Percentiles rank a stretch among this genome's conserved stretches.
Evolutionary conservation across 2,888 invertebrate species (phyloP).

Genomic region (Dioctria linearis): DNA sequence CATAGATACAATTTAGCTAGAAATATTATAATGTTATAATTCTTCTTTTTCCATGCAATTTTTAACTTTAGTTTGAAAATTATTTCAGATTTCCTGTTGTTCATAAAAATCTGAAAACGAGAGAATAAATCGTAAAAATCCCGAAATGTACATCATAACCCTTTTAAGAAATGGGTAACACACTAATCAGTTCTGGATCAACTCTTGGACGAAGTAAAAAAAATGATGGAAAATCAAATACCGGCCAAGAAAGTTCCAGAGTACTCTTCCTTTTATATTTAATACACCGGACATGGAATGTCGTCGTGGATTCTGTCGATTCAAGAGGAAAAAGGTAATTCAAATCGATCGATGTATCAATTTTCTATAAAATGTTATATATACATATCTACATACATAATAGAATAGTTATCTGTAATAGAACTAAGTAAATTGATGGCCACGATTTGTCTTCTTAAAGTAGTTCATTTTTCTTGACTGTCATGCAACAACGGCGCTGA

Average conservation of each 20-base stretch:
- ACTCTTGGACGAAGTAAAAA: constrained; percentile 53
- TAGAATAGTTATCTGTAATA: constrained; percentile 13
- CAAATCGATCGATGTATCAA: not conserved
- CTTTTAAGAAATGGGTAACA: constrained; percentile 56
- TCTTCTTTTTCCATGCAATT: too few species aligned
- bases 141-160: not conserved
- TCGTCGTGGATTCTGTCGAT: constrained; percentile 77
- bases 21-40: too few species aligned
- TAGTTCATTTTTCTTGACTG: not conserved
- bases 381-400: not conserved
- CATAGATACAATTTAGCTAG: too few species aligned
- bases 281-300: constrained; percentile 80
- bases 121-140: too few species aligned
- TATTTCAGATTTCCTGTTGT: too few species aligned
- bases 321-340: constrained; percentile 73
- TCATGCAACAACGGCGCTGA: too few species aligned
- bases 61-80: too few species aligned
- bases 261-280: constrained; percentile 78
- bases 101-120: too few species aligned
- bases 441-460: constrained; percentile 18
- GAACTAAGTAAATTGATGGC: constrained; percentile 13
- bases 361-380: too few species aligned
- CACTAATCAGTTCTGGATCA: constrained; percentile 52
- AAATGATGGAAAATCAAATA: constrained; percentile 43
- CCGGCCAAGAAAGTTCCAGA: constrained; percentile 73